Evolutionary conservation across 2,888 invertebrate species (phyloP), one percentile per base, ranked within the genome.

Genomic region (Plagodis pulveraria): DNA sequence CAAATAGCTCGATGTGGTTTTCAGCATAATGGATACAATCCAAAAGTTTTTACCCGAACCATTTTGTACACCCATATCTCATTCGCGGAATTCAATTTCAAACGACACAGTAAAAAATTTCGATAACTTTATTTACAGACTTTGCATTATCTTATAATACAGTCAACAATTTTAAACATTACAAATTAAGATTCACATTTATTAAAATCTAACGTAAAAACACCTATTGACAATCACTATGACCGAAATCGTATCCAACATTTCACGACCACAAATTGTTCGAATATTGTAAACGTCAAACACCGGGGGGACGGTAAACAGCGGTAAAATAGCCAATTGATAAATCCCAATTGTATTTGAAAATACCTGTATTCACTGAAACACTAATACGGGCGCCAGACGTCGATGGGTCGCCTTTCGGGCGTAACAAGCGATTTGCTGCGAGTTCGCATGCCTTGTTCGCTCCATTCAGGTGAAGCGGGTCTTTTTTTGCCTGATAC

Each of bases 371-470:
- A 52, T 67, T 67, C 69, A 57, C 58, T 69, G 50, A 63, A 61
- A 58, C 58, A 56, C 72, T 87, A 96, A 85, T 96, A 96, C 11
- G 96, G 96, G 77, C 96, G 94, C 96, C 96, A 96, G 58, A 96
- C 96, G 76, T 96, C 96, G n/a, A 95, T 93, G 56, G 95, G 93
- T 78, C 84, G 88, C 66, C 89, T 90, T 58, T 92, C 92, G 0
- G 91, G 80, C 5, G 90, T 85, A 41, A 88, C 84, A 32, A 91
- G 77, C 0, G 90, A 83, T 74, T 91, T 91, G 67, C 90, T 91
- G 32, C 92, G 86, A 42, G 91, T 89, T 66, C 89, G 79, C 22
- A 89, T 81, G n/a, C 87, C 87, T 64, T 85, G 87, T 12, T 91
- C 91, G 8, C 81, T 70, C 92, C 91, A 91, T 36, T 91, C 90